These are phyloP conservation scores for Protomyctophum bolini DNA, from an alignment of 2,113 vertebrate genomes.

Conservation along the genomic window DNA sequence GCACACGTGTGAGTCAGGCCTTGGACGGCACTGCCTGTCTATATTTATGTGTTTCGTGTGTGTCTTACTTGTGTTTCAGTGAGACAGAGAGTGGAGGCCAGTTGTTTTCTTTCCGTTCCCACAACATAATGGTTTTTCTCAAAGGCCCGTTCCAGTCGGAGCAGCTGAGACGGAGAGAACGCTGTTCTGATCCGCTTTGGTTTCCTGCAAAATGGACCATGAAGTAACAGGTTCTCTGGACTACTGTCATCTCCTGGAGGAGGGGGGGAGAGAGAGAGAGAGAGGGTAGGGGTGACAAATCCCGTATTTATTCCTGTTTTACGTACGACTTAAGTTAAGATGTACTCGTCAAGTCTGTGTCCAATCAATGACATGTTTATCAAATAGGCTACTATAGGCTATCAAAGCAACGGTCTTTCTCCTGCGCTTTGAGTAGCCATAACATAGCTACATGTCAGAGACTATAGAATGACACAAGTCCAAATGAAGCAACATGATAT, in stretches of 20 bases:
- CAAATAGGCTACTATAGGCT: no score
- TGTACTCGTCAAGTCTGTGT: no score
- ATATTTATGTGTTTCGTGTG: not conserved
- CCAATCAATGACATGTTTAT: no score
- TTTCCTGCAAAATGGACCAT: slow-evolving; percentile 81
- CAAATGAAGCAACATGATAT: no score
- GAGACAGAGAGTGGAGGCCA: slow-evolving; percentile 82
- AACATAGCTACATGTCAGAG: no score
- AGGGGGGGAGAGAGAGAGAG: slow-evolving; percentile 2
- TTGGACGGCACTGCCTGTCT: no score
- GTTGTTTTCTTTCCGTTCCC: slow-evolving; percentile 84
- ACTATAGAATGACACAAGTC: no score
- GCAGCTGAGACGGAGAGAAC: slow-evolving; percentile 83
- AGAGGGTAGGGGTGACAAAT: not conserved
- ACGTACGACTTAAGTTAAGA: no score
- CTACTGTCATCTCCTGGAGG: slow-evolving; percentile 77
- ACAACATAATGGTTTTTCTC: slow-evolving; percentile 87
- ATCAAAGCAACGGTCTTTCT: no score
- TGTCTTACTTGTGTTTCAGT: slow-evolving; percentile 80
- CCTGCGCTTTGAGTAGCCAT: not conserved
- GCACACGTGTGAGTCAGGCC: no score
- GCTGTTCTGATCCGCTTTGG: slow-evolving; percentile 81
- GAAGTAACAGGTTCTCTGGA: slow-evolving; percentile 78
- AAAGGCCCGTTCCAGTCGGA: slow-evolving; percentile 80
- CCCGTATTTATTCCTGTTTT: no score